These are phyloP conservation scores for Saguinus imperator DNA, from an alignment of 2,113 vertebrate species.

Conservation along the genomic window DNA sequence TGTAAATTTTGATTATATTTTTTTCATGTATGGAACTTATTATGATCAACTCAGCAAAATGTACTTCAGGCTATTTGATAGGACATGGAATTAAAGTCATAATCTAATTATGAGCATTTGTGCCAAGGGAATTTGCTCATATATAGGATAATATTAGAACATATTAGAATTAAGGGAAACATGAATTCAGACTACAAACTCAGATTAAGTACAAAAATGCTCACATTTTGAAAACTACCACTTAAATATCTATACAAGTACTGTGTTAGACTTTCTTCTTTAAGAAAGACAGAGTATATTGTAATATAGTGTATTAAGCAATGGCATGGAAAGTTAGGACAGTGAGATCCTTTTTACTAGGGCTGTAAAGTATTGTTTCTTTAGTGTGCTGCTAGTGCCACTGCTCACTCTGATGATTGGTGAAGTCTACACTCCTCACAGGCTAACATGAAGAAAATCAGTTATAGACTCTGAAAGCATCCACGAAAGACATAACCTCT, in stretches of 20 bases:
- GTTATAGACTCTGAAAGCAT: background rate
- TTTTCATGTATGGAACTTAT: background rate
- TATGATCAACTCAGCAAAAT: background rate
- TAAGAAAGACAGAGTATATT: background rate
- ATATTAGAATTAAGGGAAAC: background rate
- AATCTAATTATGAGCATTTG: background rate
- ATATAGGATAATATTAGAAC: background rate
- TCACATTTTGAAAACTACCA: constrained; percentile 15
- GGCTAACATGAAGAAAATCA: background rate
- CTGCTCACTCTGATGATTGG: background rate
- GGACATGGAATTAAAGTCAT: background rate
- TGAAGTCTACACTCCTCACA: background rate
- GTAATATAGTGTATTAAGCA: background rate
- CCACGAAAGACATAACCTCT: background rate
- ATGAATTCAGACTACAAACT: constrained; percentile 3
- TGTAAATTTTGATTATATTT: background rate
- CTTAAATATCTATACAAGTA: background rate
- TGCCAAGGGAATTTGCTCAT: background rate
- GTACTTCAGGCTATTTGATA: background rate
- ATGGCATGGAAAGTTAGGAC: background rate
- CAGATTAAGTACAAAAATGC: background rate
- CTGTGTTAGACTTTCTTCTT: background rate
- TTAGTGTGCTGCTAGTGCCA: background rate
- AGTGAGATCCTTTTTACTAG: background rate
- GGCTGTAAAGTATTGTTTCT: background rate